Evolutionary conservation across 2,113 vertebrate genomes (phyloP).

Genomic region (Jaculus jaculus): DNA sequence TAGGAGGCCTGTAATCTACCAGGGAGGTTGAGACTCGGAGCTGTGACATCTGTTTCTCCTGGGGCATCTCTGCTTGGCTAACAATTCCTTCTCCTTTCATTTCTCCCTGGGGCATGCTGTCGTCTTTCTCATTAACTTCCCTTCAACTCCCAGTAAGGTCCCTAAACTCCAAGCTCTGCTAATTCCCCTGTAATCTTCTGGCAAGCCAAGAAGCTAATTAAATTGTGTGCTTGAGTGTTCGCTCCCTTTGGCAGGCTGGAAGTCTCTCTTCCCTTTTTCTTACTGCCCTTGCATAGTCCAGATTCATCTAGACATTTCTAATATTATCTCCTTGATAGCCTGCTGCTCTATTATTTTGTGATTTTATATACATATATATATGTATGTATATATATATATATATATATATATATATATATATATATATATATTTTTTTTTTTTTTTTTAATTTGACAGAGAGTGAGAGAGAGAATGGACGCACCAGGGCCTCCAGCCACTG

Average conservation of each 20-base stretch:
- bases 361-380: no score
- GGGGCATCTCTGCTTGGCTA: slow-evolving; percentile 45
- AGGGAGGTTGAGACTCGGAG: background rate
- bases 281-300: background rate
- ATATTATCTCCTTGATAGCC: background rate
- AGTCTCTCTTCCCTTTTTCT: background rate
- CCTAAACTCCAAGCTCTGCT: slow-evolving; percentile 47
- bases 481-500: no score
- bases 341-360: background rate
- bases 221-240: slow-evolving; percentile 27
- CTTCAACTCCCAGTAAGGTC: slow-evolving; percentile 63
- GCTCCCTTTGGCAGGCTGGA: background rate
- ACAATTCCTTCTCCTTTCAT: slow-evolving; percentile 26
- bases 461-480: no score
- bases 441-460: no score
- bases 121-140: slow-evolving; percentile 74
- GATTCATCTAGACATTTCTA: background rate
- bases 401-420: no score
- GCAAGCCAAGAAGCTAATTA: slow-evolving; percentile 68
- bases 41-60: slow-evolving; percentile 62
- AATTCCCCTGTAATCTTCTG: slow-evolving; percentile 64
- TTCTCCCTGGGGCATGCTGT: slow-evolving; percentile 61
- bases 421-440: background rate
- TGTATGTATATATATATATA: no score
- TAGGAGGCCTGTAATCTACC: background rate